phyloP scores from a whole-genome alignment of 2,888 invertebrate species.

The Hesperia comma region DNA sequence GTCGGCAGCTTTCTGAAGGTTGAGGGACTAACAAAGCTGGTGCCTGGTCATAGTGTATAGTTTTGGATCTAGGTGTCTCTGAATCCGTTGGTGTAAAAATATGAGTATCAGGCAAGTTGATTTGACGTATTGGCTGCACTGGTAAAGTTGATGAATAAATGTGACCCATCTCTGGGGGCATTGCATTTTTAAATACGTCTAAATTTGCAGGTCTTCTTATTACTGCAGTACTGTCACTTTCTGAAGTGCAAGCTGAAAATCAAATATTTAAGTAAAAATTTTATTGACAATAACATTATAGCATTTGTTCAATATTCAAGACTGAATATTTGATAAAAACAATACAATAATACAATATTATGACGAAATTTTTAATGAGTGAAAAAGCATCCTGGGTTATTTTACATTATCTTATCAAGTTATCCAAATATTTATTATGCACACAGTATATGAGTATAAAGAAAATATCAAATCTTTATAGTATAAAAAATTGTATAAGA shows the following conservation, averaged over 20 bases:
- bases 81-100: slow-evolving; percentile 81
- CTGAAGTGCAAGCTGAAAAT: slow-evolving; percentile 73
- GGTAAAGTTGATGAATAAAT: slow-evolving; percentile 69
- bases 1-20: slow-evolving; percentile 46
- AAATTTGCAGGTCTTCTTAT: slow-evolving; percentile 61
- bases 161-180: slow-evolving; percentile 63
- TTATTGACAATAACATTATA: too few relatives aligned
- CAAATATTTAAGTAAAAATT: neutral
- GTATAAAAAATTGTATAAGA: too few relatives aligned
- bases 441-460: too few relatives aligned
- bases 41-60: slow-evolving; percentile 72
- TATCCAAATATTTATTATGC: too few relatives aligned
- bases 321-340: neutral
- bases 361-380: too few relatives aligned
- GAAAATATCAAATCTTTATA: too few relatives aligned
- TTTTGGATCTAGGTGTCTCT: slow-evolving; percentile 79
- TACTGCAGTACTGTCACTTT: slow-evolving; percentile 55
- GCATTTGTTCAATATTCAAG: neutral
- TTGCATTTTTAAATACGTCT: slow-evolving; percentile 64
- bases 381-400: too few relatives aligned
- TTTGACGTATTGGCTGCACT: slow-evolving; percentile 75
- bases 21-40: slow-evolving; percentile 63
- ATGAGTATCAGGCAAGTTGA: slow-evolving; percentile 79
- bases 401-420: too few relatives aligned
- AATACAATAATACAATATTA: neutral